Base-by-base conservation (phyloP, 2,888 invertebrate species). In the Mesorhabditis spiculigera region DNA sequence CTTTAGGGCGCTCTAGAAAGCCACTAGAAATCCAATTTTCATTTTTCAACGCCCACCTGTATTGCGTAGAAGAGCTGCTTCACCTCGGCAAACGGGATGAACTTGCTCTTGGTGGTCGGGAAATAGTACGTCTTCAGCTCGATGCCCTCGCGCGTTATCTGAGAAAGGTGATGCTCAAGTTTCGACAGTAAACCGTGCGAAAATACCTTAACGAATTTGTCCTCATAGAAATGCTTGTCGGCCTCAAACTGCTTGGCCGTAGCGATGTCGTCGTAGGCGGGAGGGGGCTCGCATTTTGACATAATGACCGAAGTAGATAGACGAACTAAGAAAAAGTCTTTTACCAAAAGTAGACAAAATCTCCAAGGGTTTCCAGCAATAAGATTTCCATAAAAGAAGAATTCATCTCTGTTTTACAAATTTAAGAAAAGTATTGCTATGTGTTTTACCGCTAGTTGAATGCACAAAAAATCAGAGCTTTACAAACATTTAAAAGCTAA, bases 221-320 rank as follows among this genome's bases (percentile, higher is more conserved):
- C 58, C 58, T 50, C 58, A 50, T 50, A 50, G n/a, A 50, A 50
- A n/a, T 50, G 58, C n/a, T 50, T 50, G 58, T 50, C n/a, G 8
- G 58, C 58, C 58, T 50, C 58, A 50, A 50, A 50, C n/a, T 50
- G 10, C 58, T 50, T 50, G 8, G 58, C 58, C n/a, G 58, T 50
- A 13, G n/a, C 10, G 10, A 50, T n/a, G n/a, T 50, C 58, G n/a
- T 50, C 58, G 58, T 50, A 50, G n/a, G 58, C 58, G n/a, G 58
- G 58, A 13, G 58, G 58, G n/a, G 8, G 10, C 8, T 50, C 58
- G n/a, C 10, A 10, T 50, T 50, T 50, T 50, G 58, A 50, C 58
- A 50, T 50, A 13, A 28, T 28, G 28, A 28, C 28, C 28, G 28
- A 28, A 28, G 28, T 28, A 28, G 28, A 28, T 28, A 28, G 28